Percentiles rank a stretch among this genome's conserved stretches.
Conservation (phyloP, 1,140 invertebrate species). For the Colletes latitarsis region DNA sequence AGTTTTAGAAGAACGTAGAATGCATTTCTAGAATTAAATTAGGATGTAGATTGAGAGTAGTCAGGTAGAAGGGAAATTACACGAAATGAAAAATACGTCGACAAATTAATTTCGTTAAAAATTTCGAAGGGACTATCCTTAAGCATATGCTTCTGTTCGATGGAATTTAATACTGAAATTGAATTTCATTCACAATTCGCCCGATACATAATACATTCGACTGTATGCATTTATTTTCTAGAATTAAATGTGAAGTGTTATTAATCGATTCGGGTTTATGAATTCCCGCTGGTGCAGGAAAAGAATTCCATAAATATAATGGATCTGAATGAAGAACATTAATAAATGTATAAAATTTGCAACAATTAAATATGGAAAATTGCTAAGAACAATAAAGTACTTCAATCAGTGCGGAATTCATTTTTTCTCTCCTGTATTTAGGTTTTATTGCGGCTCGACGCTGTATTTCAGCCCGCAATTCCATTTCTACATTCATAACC, state of each 20-base stretch:
- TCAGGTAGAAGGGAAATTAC: too few relatives aligned
- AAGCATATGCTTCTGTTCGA: too few relatives aligned
- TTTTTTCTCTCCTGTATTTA: conserved; percentile 30
- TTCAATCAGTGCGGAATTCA: neutral
- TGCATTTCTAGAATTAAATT: too few relatives aligned
- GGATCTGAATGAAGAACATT: neutral
- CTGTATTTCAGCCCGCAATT: neutral
- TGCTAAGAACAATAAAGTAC: neutral
- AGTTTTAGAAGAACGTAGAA: too few relatives aligned
- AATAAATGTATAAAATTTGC: neutral
- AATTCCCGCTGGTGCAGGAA: neutral
- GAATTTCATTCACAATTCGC: too few relatives aligned
- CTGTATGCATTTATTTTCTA: neutral
- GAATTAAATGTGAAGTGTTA: neutral
- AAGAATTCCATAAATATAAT: neutral
- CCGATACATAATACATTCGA: too few relatives aligned
- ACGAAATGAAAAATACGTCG: too few relatives aligned
- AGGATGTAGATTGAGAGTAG: too few relatives aligned
- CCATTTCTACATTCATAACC: conserved; percentile 6
- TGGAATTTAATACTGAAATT: too few relatives aligned
- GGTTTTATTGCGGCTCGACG: conserved; percentile 36
- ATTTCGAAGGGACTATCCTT: too few relatives aligned
- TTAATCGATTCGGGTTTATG: neutral
- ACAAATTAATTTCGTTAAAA: too few relatives aligned
- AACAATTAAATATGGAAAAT: neutral